Base-by-base conservation (phyloP, 1,140 invertebrate species). In the Eupeodes corollae region DNA sequence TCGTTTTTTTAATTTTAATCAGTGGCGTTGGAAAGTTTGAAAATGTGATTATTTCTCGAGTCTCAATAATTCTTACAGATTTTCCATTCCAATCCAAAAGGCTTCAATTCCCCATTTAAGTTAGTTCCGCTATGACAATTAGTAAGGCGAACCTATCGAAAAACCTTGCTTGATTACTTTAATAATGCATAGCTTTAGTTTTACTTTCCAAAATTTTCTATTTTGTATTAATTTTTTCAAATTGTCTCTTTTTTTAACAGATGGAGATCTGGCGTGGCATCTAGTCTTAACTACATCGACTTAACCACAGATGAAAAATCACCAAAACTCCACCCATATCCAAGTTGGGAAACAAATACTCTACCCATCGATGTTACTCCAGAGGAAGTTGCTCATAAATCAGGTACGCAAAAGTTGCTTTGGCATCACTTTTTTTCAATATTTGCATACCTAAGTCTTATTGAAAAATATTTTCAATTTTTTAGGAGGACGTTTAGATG, bases 251-350 rank as follows among this genome's bases (percentile, higher is more conserved):
- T 39, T 0, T 21, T 31, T 49, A 26, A 26, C 33, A 79, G 80
- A 68, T 86, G 83, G 83, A 84, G 83, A 57, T 73, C 74, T 14
- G 84, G 83, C 6, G 79, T 85, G 1, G 78, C 78, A 1, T 75
- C 82, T 8, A 79, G 80, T n/a, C 67, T 86, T 11, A 84, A 84
- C 61, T 83, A 80, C 55, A 67, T 87, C 15, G 75, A 76, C 47
- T 53, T 77, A 9, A 43, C 49, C 9, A 67, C 73, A 35, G 74
- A 70, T 1, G 66, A 75, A 16, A 75, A 73, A 58, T 79, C 79
- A 6, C 78, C 81, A 40, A 63, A 69, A n/a, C 59, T 86, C 3
- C 78, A 68, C 38, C 82, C 83, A 0, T 86, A 85, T 66, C 84
- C 83, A 21, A 73, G 75, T 50, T 78, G 79, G 68, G 71, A 82